Conservation (phyloP, 2,888 invertebrate species). For the Apoda limacodes region DNA sequence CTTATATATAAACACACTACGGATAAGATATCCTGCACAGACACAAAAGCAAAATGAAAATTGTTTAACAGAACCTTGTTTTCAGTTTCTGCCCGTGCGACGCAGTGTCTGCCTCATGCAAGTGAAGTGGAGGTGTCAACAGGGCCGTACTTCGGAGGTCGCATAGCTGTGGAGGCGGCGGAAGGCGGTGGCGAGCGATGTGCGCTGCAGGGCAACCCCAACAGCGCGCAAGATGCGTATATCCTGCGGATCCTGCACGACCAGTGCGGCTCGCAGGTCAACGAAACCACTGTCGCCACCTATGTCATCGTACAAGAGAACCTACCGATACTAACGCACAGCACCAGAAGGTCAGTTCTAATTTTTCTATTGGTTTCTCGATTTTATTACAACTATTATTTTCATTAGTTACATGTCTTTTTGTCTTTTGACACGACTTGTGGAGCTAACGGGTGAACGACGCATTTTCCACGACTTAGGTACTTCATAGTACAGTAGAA, state of each 20-base stretch:
- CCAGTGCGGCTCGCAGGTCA: slow-evolving; percentile 79
- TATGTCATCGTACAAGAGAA: slow-evolving; percentile 88
- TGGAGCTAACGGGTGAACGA: too few species aligned
- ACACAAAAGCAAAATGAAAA: too few species aligned
- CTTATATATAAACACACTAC: too few species aligned
- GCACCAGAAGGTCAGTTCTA: slow-evolving; percentile 71
- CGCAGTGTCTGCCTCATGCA: slow-evolving; percentile 82
- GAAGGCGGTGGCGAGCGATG: slow-evolving; percentile 78
- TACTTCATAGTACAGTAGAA: neutral
- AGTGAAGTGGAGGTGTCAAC: slow-evolving; percentile 87
- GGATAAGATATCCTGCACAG: too few species aligned
- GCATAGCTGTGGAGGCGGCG: slow-evolving; percentile 80
- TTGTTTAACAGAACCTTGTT: too few species aligned
- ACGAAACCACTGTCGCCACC: slow-evolving; percentile 83
- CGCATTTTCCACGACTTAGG: too few species aligned
- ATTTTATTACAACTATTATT: too few species aligned
- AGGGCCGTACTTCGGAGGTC: slow-evolving; percentile 83
- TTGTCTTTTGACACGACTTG: too few species aligned
- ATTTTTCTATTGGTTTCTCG: slow-evolving; percentile 69
- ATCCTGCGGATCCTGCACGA: slow-evolving; percentile 80
- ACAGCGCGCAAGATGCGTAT: slow-evolving; percentile 79
- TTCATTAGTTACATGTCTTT: too few species aligned
- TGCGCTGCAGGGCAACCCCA: slow-evolving; percentile 79
- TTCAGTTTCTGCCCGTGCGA: slow-evolving; percentile 86
- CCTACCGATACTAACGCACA: slow-evolving; percentile 84